Evolutionary conservation across 2,888 invertebrate species (phyloP), one percentile per base, ranked within the genome.

Genomic region (Eupithecia tripunctaria): DNA sequence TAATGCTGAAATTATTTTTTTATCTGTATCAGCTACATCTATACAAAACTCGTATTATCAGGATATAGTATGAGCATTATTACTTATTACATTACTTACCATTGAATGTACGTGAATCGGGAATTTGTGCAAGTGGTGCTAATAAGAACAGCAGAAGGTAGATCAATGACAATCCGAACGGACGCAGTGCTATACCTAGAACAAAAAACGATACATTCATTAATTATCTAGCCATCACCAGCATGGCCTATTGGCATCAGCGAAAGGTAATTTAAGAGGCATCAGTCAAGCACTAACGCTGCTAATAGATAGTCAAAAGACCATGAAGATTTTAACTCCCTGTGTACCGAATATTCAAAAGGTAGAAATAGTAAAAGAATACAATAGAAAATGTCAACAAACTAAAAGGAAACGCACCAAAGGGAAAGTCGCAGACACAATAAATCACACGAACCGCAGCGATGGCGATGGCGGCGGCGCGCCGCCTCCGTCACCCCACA

Each of bases 131-230:
- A 81, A 97, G 95, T 32, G 98, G 98, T 77, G 97, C 95, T 89
- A 96, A 95, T 82, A 98, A 95, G 91, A 97, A 96, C 86, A 98
- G 95, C 76, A 97, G 92, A 81, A 98, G 95, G 91, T 98, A 98
- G 81, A 97, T 91, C 79, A 97, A 93, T 47, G 98, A 98, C 78
- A 98, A 94, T 82, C 96, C 96, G 84, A 96, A 96, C 70, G 98
- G 98, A 85, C 98, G 96, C 88, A 97, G 96, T 85, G 97, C 95
- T 85, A 97, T 96, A 95, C 97, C 98, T 98, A 95, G 75, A 95
- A 95, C 83, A 85, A 88, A 72, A 10, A 90, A 82, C 68, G 74
- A 69, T 63, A 14, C 60, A 1, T 12, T 59, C n/a, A 7, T 43
- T n/a, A n/a, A n/a, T n/a, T n/a, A n/a, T n/a, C n/a, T n/a, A 51